phyloP scores from a whole-genome alignment of 2,113 vertebrate genomes.

The Bufo gargarizans region DNA sequence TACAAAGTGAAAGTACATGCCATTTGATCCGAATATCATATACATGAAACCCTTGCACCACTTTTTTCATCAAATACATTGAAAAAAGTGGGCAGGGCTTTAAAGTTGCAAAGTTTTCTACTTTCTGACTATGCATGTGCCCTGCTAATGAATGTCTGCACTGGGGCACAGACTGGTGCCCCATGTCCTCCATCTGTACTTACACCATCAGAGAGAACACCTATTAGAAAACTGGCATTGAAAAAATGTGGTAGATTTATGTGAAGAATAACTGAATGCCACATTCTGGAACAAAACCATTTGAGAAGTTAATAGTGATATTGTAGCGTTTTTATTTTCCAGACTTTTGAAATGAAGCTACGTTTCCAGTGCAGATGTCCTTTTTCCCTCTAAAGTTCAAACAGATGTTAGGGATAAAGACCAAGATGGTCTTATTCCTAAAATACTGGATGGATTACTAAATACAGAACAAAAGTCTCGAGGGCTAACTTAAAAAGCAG shows the following conservation, averaged over 20 bases:
- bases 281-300: conserved; percentile 24
- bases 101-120: too few relatives aligned
- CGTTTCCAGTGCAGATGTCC: conserved; percentile 50
- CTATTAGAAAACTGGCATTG: conserved; percentile 1
- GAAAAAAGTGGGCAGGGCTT: too few relatives aligned
- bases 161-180: too few relatives aligned
- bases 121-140: too few relatives aligned
- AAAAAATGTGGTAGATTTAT: conserved; percentile 8
- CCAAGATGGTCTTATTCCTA: conserved; percentile 43
- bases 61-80: too few relatives aligned
- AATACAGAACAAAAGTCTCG: conserved; percentile 43
- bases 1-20: too few relatives aligned
- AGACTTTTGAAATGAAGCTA: conserved; percentile 45
- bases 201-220: not conserved
- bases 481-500: conserved; percentile 52
- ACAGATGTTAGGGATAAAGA: conserved; percentile 58
- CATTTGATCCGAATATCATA: too few relatives aligned
- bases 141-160: too few relatives aligned
- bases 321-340: conserved; percentile 50
- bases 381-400: conserved; percentile 53
- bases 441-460: conserved; percentile 46
- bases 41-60: too few relatives aligned
- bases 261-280: conserved; percentile 2
- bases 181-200: too few relatives aligned
- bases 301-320: conserved; percentile 45